Evolutionary conservation across 2,113 vertebrate genomes (phyloP), one percentile per base, ranked within the genome.

Genomic region (Chamaea fasciata): DNA sequence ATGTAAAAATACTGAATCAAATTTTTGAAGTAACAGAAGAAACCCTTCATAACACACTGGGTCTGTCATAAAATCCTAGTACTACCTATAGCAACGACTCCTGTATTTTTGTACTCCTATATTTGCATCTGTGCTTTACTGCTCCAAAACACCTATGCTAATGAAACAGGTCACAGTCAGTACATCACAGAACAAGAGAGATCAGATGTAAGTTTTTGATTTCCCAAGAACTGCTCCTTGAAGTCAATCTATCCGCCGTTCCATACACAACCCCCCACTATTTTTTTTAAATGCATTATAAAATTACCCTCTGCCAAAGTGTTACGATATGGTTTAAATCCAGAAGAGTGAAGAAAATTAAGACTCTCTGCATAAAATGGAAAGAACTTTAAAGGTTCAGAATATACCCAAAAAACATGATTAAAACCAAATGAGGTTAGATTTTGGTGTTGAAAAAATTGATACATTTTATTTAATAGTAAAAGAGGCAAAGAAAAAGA

Each of bases 271-370:
- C 8, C 1, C 1, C 5, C 12, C 4, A 49, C 62, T 80, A 17
- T 53, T 77, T 41, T 41, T 41, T 64, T 73, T 26, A 52, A 4
- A 33, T 46, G 10, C 4, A 22, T 47, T 6, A 33, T 52, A 62
- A 70, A 35, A 75, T 47, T 33, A 3, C 13, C 11, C 4, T 37
- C 16, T 77, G 42, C 17, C 15, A 50, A 60, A 27, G 15, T 55
- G 39, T 35, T 53, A 23, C 0, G 0, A 30, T 65, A 7, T 44
- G 9, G 12, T 30, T 46, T 35, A 15, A 65, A 46, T 7, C 3
- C 20, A 24, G 49, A 79, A 55, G 6, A 55, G 12, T 5, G 35
- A 30, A 79, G 31, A 55, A 44, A 65, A 35, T 44, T 18, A 53
- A 17, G 8, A 13, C 23, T 63, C 37, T 52, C 8, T n/a, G 8